Percentiles rank a stretch among this genome's conserved stretches.
Evolutionary conservation across 2,888 invertebrate species (phyloP).

Genomic region (Ichneumoninae sp.): DNA sequence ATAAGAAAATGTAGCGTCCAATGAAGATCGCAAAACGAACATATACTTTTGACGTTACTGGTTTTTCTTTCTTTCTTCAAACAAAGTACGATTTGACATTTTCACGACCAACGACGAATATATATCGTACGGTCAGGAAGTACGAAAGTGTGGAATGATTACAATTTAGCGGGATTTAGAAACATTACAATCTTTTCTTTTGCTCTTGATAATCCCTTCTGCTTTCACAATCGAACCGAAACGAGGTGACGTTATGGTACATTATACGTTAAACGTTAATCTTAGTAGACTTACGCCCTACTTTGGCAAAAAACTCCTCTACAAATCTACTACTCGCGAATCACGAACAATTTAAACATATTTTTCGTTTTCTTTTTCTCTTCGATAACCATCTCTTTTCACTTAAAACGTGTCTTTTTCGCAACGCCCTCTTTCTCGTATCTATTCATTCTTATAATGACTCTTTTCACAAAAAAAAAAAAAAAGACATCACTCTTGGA

Average conservation of each 20-base stretch:
- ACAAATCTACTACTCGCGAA: constrained; percentile 69
- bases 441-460: constrained; percentile 28
- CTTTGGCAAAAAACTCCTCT: constrained; percentile 77
- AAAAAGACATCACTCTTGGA: neutral
- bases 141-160: constrained; percentile 64
- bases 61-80: constrained; percentile 10
- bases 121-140: constrained; percentile 31
- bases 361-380: constrained; percentile 44
- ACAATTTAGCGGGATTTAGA: constrained; percentile 75
- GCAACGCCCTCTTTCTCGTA: constrained; percentile 26
- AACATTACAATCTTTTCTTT: constrained; percentile 70
- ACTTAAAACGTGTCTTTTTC: constrained; percentile 8
- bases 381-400: constrained; percentile 6
- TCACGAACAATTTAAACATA: constrained; percentile 62
- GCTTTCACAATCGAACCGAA: constrained; percentile 54
- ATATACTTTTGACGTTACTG: constrained; percentile 35
- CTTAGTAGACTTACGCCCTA: constrained; percentile 78
- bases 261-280: constrained; percentile 75
- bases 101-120: constrained; percentile 33
- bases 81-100: constrained; percentile 48
- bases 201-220: neutral
- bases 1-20: constrained; percentile 62
- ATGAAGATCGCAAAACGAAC: constrained; percentile 51
- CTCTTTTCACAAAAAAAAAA: neutral
- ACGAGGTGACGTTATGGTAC: constrained; percentile 65